A percentile compares a stretch with the other conserved stretches of the same genome.
Evolutionary conservation across 2,113 vertebrate species (phyloP).

Genomic region (Mus musculus): GRCm39 chr10:79905001-79905500

Average conservation of each 20-base stretch:
- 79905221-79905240: slow-evolving; percentile 98
- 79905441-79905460: slow-evolving; percentile 98
- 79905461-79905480: slow-evolving; percentile 97
- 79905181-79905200: slow-evolving; percentile 94
- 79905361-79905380: too few species aligned
- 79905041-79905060: too few species aligned
- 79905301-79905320: background rate
- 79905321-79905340: too few species aligned
- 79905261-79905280: slow-evolving; percentile 92
- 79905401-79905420: too few species aligned
- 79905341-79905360: background rate
- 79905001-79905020: fast-evolving
- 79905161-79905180: slow-evolving; percentile 88
- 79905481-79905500: slow-evolving; percentile 96
- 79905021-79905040: background rate
- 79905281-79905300: background rate
- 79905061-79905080: fast-evolving
- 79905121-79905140: slow-evolving; percentile 97
- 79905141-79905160: slow-evolving; percentile 96
- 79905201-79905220: slow-evolving; percentile 98
- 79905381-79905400: background rate
- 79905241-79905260: slow-evolving; percentile 96
- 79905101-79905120: slow-evolving; percentile 90
- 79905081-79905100: background rate
- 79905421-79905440: background rate